These are phyloP conservation scores for Hyperoplus immaculatus DNA, from an alignment of 2,797 vertebrate genomes.

Conservation along the genomic window DNA sequence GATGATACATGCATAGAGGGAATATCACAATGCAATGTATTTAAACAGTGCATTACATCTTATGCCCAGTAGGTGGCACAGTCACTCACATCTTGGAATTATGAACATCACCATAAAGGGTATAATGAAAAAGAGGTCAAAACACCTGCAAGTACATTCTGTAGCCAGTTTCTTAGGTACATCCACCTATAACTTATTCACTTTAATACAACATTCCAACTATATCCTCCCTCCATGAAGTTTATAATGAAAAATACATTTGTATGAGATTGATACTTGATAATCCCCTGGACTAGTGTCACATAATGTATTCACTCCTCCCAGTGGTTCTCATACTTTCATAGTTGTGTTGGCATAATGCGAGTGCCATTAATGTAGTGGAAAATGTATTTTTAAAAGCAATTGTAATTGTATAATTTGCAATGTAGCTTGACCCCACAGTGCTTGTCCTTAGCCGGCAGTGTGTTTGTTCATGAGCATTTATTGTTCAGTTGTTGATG, in stretches of 20 bases:
- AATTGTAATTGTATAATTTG: neutral
- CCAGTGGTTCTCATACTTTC: neutral
- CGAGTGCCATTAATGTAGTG: neutral
- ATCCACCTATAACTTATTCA: neutral
- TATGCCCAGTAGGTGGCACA: conserved; percentile 46
- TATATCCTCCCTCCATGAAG: neutral
- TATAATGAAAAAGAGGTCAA: too few species aligned
- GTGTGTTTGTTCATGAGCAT: neutral
- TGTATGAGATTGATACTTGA: neutral
- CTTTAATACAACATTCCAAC: neutral
- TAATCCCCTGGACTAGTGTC: neutral
- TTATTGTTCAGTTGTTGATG: neutral
- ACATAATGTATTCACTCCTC: neutral
- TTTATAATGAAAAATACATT: neutral
- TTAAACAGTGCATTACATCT: conserved; percentile 6
- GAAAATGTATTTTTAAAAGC: neutral
- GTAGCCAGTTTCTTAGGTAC: neutral
- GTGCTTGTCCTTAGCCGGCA: conserved; percentile 1
- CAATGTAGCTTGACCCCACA: neutral
- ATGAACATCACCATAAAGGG: neutral
- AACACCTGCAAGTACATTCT: too few species aligned
- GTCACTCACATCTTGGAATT: conserved; percentile 10
- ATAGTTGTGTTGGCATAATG: neutral
- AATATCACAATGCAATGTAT: neutral
- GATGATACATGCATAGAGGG: neutral